These are phyloP conservation scores for Augochlorella aurata DNA, from an alignment of 2,888 invertebrate species.

Conservation along the genomic window DNA sequence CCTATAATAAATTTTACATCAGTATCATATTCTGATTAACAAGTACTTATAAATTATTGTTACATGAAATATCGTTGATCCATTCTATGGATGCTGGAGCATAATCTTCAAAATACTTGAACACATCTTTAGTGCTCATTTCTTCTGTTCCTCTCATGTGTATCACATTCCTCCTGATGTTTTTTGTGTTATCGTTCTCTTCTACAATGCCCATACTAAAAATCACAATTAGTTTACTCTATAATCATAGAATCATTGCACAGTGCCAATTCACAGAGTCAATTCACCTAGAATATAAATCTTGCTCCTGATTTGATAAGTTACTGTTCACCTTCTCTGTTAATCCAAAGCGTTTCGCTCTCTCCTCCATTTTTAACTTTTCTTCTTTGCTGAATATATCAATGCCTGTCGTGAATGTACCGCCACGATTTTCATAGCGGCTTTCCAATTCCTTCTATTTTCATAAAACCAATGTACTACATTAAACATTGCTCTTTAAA, in stretches of 20 bases:
- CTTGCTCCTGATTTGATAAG: slow-evolving; percentile 81
- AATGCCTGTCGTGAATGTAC: slow-evolving; percentile 82
- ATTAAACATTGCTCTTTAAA: not conserved
- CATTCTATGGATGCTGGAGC: slow-evolving; percentile 91
- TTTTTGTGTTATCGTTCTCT: slow-evolving; percentile 84
- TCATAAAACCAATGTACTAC: not conserved
- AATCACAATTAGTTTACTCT: slow-evolving; percentile 24
- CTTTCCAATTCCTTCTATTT: slow-evolving; percentile 59
- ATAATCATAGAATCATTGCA: not conserved
- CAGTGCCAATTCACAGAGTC: not conserved
- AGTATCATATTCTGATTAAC: slow-evolving; percentile 3
- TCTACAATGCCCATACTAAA: slow-evolving; percentile 84
- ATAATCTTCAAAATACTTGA: slow-evolving; percentile 90
- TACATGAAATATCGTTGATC: slow-evolving; percentile 91
- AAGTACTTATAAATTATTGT: slow-evolving; percentile 73
- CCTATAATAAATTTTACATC: slow-evolving; percentile 76
- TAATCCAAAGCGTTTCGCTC: slow-evolving; percentile 85
- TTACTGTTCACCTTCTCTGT: slow-evolving; percentile 79
- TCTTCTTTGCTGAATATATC: slow-evolving; percentile 83
- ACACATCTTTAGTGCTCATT: slow-evolving; percentile 90
- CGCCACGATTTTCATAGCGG: slow-evolving; percentile 76
- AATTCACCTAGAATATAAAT: slow-evolving; percentile 81
- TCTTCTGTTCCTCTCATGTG: slow-evolving; percentile 90
- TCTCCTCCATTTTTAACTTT: slow-evolving; percentile 83
- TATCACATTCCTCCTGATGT: slow-evolving; percentile 88